A percentile compares a stretch with the other conserved stretches of the same genome.
Evolutionary conservation across 1,140 invertebrate species (phyloP).

Genomic region (Drosophila micromelanica): DNA sequence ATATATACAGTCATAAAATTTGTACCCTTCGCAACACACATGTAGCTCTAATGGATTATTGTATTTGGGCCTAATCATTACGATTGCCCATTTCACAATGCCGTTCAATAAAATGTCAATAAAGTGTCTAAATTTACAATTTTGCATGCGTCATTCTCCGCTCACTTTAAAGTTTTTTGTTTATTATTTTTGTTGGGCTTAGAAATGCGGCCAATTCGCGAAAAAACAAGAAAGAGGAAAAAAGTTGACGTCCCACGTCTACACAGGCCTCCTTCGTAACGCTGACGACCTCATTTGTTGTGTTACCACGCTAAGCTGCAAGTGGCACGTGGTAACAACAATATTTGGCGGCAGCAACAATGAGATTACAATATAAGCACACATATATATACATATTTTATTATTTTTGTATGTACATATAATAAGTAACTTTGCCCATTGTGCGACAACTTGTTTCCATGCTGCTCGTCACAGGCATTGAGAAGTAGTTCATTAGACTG

Average conservation of each 20-base stretch:
- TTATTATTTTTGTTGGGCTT: neutral
- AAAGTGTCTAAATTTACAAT: slow-evolving; percentile 22
- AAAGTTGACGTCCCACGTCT: slow-evolving; percentile 27
- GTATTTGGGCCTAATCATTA: slow-evolving; percentile 20
- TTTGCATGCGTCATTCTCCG: slow-evolving; percentile 37
- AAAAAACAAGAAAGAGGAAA: slow-evolving; percentile 2
- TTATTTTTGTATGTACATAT: neutral
- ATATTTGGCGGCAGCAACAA: slow-evolving; percentile 15
- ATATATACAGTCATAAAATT: too few species aligned
- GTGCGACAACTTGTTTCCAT: slow-evolving; percentile 59
- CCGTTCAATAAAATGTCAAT: slow-evolving; percentile 38
- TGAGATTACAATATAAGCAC: neutral
- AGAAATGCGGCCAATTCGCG: slow-evolving; percentile 47
- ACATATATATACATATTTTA: neutral
- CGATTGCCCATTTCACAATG: slow-evolving; percentile 22
- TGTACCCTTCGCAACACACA: neutral
- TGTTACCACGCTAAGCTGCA: slow-evolving; percentile 49
- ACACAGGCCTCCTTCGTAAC: slow-evolving; percentile 24
- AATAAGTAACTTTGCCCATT: slow-evolving; percentile 28
- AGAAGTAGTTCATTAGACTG: slow-evolving; percentile 78
- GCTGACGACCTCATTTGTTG: slow-evolving; percentile 38
- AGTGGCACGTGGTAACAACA: slow-evolving; percentile 56
- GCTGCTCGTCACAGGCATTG: slow-evolving; percentile 38
- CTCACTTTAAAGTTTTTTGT: slow-evolving; percentile 17
- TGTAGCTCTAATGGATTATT: neutral